A percentile compares a stretch with the other conserved stretches of the same genome.
Conservation (phyloP, 2,113 vertebrate species). For the Ornithorhynchus anatinus region DNA sequence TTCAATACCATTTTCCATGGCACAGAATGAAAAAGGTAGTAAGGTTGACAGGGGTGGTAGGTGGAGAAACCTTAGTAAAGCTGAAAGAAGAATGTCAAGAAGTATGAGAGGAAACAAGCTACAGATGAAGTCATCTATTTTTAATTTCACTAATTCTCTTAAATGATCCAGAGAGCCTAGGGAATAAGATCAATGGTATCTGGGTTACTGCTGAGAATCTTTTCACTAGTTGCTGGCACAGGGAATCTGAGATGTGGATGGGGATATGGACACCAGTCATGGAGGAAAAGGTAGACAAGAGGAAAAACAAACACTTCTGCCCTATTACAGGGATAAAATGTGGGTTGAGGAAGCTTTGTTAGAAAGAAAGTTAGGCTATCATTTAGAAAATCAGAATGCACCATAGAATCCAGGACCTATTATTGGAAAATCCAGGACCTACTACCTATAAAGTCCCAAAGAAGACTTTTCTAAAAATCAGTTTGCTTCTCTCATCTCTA, state of each 20-base stretch:
- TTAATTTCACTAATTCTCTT: background rate
- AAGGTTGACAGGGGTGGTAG: background rate
- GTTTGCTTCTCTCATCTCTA: too few species aligned
- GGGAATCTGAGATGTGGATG: background rate
- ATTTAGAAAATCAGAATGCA: too few species aligned
- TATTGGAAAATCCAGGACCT: too few species aligned
- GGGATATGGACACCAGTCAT: background rate
- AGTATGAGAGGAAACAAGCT: background rate
- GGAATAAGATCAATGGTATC: background rate
- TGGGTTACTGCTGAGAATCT: accelerated
- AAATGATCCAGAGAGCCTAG: background rate
- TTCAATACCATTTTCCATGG: background rate
- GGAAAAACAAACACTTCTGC: too few species aligned
- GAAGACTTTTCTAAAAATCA: too few species aligned
- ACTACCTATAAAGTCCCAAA: too few species aligned
- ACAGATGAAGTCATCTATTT: background rate
- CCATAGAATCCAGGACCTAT: too few species aligned
- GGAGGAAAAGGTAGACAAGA: accelerated
- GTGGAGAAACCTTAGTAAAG: background rate
- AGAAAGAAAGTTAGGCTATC: too few species aligned
- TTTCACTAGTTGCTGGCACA: background rate
- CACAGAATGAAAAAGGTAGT: background rate
- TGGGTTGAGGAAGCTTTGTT: too few species aligned
- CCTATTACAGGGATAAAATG: background rate
- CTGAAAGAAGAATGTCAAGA: background rate